A percentile compares a stretch with the other conserved stretches of the same genome.
phyloP scores from a whole-genome alignment of 2,888 invertebrate species.

The Cryptus viduatorius region DNA sequence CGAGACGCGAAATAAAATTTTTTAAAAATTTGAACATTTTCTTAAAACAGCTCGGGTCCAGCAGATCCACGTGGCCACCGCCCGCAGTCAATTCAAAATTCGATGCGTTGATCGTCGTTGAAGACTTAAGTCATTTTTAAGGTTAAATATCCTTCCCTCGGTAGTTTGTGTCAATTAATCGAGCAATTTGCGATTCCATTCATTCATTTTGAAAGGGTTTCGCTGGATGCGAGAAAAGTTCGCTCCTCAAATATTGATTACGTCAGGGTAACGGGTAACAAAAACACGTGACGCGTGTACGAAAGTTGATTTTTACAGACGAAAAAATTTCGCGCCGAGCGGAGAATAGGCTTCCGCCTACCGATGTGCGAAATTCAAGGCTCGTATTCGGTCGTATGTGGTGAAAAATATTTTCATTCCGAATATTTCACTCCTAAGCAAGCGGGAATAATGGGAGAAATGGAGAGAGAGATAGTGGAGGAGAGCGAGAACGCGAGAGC shows the following conservation, averaged over 20 bases:
- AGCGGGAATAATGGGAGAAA: conserved; percentile 64
- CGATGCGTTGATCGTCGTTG: too few relatives aligned
- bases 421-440: conserved; percentile 69
- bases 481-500: conserved; percentile 39
- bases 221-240: background rate
- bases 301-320: background rate
- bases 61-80: too few relatives aligned
- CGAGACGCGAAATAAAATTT: too few relatives aligned
- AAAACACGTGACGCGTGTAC: background rate
- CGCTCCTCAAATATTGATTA: background rate
- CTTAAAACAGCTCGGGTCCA: too few relatives aligned
- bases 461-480: conserved; percentile 19
- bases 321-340: background rate
- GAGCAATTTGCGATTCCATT: too few relatives aligned
- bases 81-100: too few relatives aligned
- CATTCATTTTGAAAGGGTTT: too few relatives aligned
- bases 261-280: background rate
- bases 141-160: too few relatives aligned
- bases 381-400: conserved; percentile 40
- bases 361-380: conserved; percentile 19
- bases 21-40: too few relatives aligned
- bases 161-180: too few relatives aligned
- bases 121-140: too few relatives aligned
- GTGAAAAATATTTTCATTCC: conserved; percentile 68
- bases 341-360: conserved; percentile 7